Conservation (phyloP, 2,888 invertebrate species). For the Theristus sp. region DNA sequence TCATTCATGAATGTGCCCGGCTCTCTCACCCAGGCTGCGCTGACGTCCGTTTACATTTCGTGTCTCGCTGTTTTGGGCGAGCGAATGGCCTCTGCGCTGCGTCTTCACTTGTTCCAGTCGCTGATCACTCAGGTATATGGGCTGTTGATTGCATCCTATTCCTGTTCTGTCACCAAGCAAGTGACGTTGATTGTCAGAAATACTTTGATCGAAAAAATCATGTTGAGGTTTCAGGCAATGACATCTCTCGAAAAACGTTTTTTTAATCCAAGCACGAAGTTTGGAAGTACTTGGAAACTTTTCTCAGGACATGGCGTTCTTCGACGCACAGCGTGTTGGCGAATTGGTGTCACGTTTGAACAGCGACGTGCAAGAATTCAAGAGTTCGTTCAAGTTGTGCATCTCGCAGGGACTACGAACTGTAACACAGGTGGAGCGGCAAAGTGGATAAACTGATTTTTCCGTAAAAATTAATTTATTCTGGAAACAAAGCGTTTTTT, state of each 20-base stretch:
- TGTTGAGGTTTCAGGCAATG: too few species aligned
- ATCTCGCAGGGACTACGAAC: constrained; percentile 78
- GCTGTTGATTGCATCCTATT: too few species aligned
- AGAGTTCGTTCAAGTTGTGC: constrained; percentile 80
- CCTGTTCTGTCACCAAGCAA: too few species aligned
- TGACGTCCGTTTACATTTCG: constrained; percentile 75
- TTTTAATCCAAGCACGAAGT: too few species aligned
- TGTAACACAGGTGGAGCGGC: constrained; percentile 63
- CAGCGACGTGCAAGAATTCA: constrained; percentile 85
- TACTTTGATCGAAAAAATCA: too few species aligned
- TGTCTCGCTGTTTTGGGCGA: constrained; percentile 71
- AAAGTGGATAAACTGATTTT: too few species aligned
- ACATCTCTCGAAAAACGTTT: too few species aligned
- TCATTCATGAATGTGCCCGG: too few species aligned
- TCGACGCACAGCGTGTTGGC: constrained; percentile 70
- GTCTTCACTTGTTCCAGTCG: constrained; percentile 58
- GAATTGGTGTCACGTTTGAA: constrained; percentile 79
- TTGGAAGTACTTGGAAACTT: too few species aligned
- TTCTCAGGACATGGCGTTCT: constrained; percentile 66
- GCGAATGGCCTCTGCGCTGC: constrained; percentile 58
- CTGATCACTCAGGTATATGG: constrained; percentile 42
- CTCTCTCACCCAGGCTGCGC: constrained; percentile 51
- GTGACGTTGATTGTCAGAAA: too few species aligned
- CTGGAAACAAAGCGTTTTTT: too few species aligned
- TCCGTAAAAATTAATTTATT: too few species aligned